phyloP scores from a whole-genome alignment of 2,113 vertebrate species.

The Phrynosoma blainvillii region DNA sequence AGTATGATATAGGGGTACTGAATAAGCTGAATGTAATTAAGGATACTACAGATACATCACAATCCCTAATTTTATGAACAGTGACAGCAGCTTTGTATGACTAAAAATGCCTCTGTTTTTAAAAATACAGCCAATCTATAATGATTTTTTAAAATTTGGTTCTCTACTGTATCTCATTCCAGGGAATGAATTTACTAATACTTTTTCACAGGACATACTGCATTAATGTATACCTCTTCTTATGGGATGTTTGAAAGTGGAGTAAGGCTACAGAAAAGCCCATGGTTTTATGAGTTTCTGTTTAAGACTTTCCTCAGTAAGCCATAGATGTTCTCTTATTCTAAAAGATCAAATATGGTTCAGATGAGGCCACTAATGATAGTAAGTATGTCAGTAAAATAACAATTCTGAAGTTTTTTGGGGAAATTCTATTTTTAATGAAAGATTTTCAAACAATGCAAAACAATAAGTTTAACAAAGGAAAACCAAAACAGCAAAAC shows the following conservation, averaged over 20 bases:
- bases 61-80: conserved; percentile 44
- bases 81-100: background rate
- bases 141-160: conserved; percentile 34
- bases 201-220: background rate
- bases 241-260: conserved; percentile 5
- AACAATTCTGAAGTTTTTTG: too few relatives aligned
- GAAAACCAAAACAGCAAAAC: too few relatives aligned
- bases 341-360: background rate
- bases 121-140: background rate
- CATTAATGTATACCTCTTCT: background rate
- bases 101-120: background rate
- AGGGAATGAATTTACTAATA: background rate
- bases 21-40: conserved; percentile 45
- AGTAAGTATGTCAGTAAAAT: background rate
- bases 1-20: conserved; percentile 46
- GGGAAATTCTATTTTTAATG: too few relatives aligned
- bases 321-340: background rate
- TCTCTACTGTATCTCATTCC: background rate
- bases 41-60: conserved; percentile 39
- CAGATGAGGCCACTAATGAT: background rate
- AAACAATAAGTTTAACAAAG: too few relatives aligned
- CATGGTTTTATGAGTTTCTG: background rate
- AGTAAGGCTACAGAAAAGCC: background rate
- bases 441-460: too few relatives aligned
- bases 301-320: background rate